Evolutionary conservation across 1,140 invertebrate species (phyloP), one percentile per base, ranked within the genome.

Genomic region (Papilio polyxenes): DNA sequence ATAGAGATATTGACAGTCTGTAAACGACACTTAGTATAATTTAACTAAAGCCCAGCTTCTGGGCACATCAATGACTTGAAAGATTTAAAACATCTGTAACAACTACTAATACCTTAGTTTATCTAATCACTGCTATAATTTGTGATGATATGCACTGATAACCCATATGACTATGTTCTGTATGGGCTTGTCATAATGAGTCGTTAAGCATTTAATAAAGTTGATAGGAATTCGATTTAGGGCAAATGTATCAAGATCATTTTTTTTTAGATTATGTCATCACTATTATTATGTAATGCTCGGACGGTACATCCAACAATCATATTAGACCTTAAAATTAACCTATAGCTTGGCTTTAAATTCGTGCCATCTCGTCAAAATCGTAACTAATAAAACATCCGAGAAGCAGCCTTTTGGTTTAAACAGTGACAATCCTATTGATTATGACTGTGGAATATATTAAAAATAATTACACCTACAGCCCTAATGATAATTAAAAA

Each of bases 61-160:
- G 93, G 90, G 90, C 89, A 84, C 75, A 87, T 93, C 87, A 92
- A 94, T 93, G 93, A 93, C 93, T 93, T 87, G 86, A 94, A 93
- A 87, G 84, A 89, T 93, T 93, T 90, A 92, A 93, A 94, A 93
- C 91, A 89, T 91, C 89, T 89, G 89, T 94, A 93, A 94, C 92
- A 94, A 91, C 93, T 94, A 94, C 92, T 94, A 94, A 94, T 94
- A 94, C 92, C 93, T 94, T 94, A 93, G 83, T 91, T 92, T 92
- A 93, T 91, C 92, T 94, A 94, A 93, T 92, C 92, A 93, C 93
- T 94, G 93, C 91, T 90, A 89, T 89, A 91, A 91, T 93, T 93
- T 94, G 93, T 94, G 92, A 93, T 94, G 93, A 94, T 94, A 94
- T 94, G 93, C 93, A 94, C 92, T 94, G 91, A 94, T 92, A 90